Percentiles rank a stretch among this genome's conserved stretches.
Conservation (phyloP, 2,113 vertebrate genomes). For the Myrmophylax atrothorax region DNA sequence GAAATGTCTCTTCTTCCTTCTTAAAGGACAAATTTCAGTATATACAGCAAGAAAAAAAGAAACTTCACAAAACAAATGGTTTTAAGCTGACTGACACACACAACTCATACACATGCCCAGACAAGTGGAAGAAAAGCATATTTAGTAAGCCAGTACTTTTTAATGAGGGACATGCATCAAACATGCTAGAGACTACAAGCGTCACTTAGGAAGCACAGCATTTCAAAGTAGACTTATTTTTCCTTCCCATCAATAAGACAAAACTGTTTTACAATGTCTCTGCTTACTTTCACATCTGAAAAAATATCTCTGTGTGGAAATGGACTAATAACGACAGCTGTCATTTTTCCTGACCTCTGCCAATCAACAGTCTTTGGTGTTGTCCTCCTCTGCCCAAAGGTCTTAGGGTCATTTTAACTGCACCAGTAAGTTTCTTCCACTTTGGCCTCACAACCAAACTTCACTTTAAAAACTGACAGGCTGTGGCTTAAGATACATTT, state of each 20-base stretch:
- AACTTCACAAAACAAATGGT: fast-evolving
- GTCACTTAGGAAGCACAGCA: neutral
- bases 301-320: neutral
- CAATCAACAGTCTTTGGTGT: neutral
- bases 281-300: neutral
- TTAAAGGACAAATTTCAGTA: neutral
- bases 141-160: neutral
- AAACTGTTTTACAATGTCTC: neutral
- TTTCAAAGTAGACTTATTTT: neutral
- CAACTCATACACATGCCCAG: no score
- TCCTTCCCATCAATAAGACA: neutral
- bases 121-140: neutral
- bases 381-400: neutral
- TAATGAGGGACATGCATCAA: neutral
- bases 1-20: neutral
- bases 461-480: neutral
- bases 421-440: neutral
- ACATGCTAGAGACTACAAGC: neutral
- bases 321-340: neutral
- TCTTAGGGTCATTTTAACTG: neutral
- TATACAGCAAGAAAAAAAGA: neutral
- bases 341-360: neutral
- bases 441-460: neutral
- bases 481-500: neutral
- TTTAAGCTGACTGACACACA: neutral